Base-by-base conservation (phyloP, 2,888 invertebrate species). In the Apoda limacodes region DNA sequence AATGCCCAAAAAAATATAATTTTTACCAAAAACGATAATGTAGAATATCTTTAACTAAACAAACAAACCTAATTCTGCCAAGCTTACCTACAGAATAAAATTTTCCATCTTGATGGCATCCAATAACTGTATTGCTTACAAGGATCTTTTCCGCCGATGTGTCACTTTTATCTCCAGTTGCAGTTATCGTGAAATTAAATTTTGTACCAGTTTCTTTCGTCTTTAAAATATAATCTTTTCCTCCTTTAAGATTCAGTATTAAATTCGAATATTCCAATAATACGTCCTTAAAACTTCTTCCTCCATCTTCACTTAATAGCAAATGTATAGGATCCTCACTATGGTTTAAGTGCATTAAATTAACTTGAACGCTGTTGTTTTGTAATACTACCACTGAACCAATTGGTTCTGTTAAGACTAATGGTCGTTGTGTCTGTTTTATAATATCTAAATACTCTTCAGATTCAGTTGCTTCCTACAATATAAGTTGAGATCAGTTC, bases 321-420 rank as follows among this genome's bases (percentile, higher is more conserved):
- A 82, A 45, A 33, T 80, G 74, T 9, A 81, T 60, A 2, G 76
- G 75, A 28, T 71, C 67, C 20, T 63, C 50, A 5, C 59, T 66
- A 13, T 55, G 54, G 36, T 82, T 81, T 14, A 56, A 31, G 19
- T 74, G 70, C 35, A 71, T 72, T 0, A 81, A 46, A 38, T 74
- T 70, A 0, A 82, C 78, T 61, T 78, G 75, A 0, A 80, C 78
- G 2, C 68, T 70, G 39, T 81, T 80, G 39, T 82, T 81, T 33
- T 75, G 70, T 1, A 82, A 56, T 0, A 80, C 76, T 46, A 65
- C 75, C 2, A 81, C 64, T 9, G 80, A 76, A 2, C 70, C 69
- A 14, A 82, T 80, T 1, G 82, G 80, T 49, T 81, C 81, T 0
- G 53, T 32, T 19, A 70, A 40, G 2, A 69, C 67, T 5, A 75